Conservation (phyloP, 2,113 vertebrate genomes). For the Megalops atlanticus region DNA sequence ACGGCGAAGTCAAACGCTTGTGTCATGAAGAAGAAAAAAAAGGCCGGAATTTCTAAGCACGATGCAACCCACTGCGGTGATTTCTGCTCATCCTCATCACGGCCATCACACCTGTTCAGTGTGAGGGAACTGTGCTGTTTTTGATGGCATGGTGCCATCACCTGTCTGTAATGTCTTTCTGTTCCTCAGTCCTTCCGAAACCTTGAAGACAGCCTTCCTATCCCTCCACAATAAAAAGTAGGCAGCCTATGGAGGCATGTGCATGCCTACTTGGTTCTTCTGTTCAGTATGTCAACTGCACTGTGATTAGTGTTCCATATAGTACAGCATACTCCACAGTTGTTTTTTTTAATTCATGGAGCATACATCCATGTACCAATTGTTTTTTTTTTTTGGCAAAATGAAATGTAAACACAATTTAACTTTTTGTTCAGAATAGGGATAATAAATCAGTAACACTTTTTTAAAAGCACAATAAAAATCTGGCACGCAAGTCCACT, state of each 20-base stretch:
- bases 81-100: not conserved
- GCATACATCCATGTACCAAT: not conserved
- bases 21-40: not conserved
- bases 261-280: slow-evolving; percentile 32
- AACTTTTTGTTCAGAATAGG: no score
- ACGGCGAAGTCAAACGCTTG: not conserved
- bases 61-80: not conserved
- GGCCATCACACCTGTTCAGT: not conserved
- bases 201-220: not conserved
- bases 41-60: not conserved
- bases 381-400: not conserved
- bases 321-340: no score
- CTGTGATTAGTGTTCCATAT: no score
- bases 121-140: not conserved
- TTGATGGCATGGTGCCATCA: not conserved
- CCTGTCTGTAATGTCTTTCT: slow-evolving; percentile 51
- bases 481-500: no score
- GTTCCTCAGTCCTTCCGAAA: slow-evolving; percentile 29
- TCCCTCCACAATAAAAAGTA: not conserved
- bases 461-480: no score
- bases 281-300: slow-evolving; percentile 48
- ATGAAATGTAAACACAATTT: no score
- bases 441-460: no score
- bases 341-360: no score
- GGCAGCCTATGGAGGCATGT: not conserved